Base-by-base conservation (phyloP, 1,140 invertebrate genomes). In the Anastatus disparis region DNA sequence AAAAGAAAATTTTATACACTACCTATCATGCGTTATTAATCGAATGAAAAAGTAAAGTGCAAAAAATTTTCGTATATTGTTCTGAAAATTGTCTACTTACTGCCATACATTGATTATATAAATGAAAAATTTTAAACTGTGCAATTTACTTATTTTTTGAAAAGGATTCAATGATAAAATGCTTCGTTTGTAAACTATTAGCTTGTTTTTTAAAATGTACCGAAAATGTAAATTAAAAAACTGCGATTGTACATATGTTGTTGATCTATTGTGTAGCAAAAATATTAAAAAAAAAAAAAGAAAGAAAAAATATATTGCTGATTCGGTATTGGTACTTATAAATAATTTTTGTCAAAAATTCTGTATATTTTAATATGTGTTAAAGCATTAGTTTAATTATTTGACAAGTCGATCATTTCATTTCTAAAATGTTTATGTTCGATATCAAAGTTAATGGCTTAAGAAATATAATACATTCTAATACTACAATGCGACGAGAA, bases 271-370 rank as follows among this genome's bases (percentile, higher is more conserved):
- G 4, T 46, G 35, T 24, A 59, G 10, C 1, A 66, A 42, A 56
- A 66, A n/a, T 15, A 15, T 6, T 35, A 35, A 44, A 40, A 6
- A 40, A 1, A 29, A 56, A 58, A 67, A 35, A 24, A 26, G 1
- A 29, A 3, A 20, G 7, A 52, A 69, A 29, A 69, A 29, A 61
- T 44, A 42, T 29, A 50, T 27, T 4, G 0, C 27, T 40, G 17
- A 69, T 20, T 62, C 48, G 67, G 58, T 69, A 61, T 53, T 61
- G 27, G 58, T 69, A 53, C 48, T 69, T 62, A 59, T 42, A 40
- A 56, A 31, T 67, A 29, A 44, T 27, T 55, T 58, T 67, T 46
- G 46, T 24, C 6, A 50, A 68, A 52, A 50, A n/a, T 52, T 59
- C 8, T 38, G 4, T 59, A 40, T 29, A 52, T 42, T 53, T 31